A percentile compares a stretch with the other conserved stretches of the same genome.
Evolutionary conservation across 2,797 vertebrate species (phyloP).

Genomic region (Argya squamiceps): DNA sequence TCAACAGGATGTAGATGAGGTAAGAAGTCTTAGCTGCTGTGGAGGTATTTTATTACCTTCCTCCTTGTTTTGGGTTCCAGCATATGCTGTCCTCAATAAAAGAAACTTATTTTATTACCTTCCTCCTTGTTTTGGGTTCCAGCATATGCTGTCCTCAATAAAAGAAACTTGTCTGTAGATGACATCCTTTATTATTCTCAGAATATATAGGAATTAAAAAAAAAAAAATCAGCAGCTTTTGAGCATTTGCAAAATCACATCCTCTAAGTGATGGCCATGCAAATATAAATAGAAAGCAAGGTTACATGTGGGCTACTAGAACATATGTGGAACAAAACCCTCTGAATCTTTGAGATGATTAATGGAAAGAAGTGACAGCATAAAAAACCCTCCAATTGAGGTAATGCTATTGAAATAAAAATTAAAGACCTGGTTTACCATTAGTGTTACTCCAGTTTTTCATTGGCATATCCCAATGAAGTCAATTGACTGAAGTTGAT

Average conservation of each 20-base stretch:
- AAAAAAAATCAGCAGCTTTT: neutral
- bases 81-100: neutral
- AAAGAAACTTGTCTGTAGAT: neutral
- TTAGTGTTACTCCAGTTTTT: neutral
- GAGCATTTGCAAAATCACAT: neutral
- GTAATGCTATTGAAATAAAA: neutral
- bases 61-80: neutral
- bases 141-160: neutral
- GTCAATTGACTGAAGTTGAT: neutral
- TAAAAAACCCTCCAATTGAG: neutral
- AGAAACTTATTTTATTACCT: slow-evolving; percentile 21
- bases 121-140: neutral
- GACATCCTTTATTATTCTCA: neutral
- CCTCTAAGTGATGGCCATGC: neutral
- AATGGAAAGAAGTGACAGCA: neutral
- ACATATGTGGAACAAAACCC: neutral
- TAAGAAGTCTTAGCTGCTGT: neutral
- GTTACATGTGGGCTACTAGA: neutral
- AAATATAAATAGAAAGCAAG: slow-evolving; percentile 9
- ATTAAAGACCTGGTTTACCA: neutral
- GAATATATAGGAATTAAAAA: slow-evolving; percentile 3
- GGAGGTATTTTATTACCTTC: slow-evolving; percentile 8
- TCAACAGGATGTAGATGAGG: neutral
- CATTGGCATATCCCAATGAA: neutral
- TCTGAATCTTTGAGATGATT: neutral